Evolutionary conservation across 2,797 vertebrate genomes (phyloP).

Genomic region (Nyctibius grandis): DNA sequence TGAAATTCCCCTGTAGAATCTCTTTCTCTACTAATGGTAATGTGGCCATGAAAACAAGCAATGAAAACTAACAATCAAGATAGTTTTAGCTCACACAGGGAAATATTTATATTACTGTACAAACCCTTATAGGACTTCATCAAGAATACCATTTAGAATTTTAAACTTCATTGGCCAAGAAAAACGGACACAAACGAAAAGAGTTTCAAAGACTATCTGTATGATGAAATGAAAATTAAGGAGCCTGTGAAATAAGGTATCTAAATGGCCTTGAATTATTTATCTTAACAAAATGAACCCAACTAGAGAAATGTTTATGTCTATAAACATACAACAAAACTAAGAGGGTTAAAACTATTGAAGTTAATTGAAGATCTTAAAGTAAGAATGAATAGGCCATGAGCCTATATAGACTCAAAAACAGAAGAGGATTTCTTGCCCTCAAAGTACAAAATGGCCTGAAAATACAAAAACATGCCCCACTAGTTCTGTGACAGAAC

Average conservation of each 20-base stretch:
- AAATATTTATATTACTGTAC: not conserved
- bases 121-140: not conserved
- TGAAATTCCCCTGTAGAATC: not conserved
- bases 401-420: not conserved
- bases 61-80: not conserved
- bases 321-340: not conserved
- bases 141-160: not conserved
- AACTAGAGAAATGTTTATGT: not conserved
- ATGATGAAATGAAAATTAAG: not conserved
- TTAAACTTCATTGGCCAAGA: not conserved
- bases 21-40: not conserved
- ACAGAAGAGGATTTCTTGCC: not conserved
- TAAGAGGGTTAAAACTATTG: not conserved
- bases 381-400: not conserved
- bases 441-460: not conserved
- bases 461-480: not conserved
- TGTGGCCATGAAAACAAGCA: not conserved
- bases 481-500: not conserved
- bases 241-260: not conserved
- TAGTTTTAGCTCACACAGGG: not conserved
- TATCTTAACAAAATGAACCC: not conserved
- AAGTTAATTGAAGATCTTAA: not conserved
- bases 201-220: not conserved
- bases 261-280: not conserved
- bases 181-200: not conserved